Evolutionary conservation across 2,888 invertebrate genomes (phyloP).

Genomic region (Dastarcus helophoroides): DNA sequence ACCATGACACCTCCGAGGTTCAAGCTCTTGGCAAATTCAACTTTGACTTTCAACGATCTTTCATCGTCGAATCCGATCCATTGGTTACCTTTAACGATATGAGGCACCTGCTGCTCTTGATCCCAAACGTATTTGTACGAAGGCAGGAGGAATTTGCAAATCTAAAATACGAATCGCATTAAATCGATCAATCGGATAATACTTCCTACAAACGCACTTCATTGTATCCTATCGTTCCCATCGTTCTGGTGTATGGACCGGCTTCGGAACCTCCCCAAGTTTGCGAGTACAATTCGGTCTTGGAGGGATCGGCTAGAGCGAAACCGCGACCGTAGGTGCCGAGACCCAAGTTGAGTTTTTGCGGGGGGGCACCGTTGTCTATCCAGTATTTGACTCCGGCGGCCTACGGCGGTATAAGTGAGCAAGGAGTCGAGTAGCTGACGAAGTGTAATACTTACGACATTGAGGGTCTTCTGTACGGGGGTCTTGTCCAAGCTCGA

Average conservation of each 20-base stretch:
- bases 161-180: slow-evolving; percentile 19
- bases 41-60: slow-evolving; percentile 42
- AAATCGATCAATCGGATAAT: too few relatives aligned
- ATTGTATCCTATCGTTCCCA: slow-evolving; percentile 63
- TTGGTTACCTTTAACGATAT: slow-evolving; percentile 42
- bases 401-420: too few relatives aligned
- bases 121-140: slow-evolving; percentile 30
- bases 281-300: slow-evolving; percentile 44
- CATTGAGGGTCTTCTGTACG: slow-evolving; percentile 6
- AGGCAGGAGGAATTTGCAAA: slow-evolving; percentile 27
- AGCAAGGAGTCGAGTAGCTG: too few relatives aligned
- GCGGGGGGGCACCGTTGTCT: slow-evolving; percentile 42
- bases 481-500: slow-evolving; percentile 8
- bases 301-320: slow-evolving; percentile 38
- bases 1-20: slow-evolving; percentile 11
- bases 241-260: slow-evolving; percentile 51
- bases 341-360: slow-evolving; percentile 58
- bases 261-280: slow-evolving; percentile 44
- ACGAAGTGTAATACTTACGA: slow-evolving; percentile 7
- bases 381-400: slow-evolving; percentile 44
- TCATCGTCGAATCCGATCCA: slow-evolving; percentile 59
- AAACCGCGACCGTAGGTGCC: slow-evolving; percentile 62
- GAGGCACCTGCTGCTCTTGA: slow-evolving; percentile 41
- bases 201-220: too few relatives aligned
- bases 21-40: slow-evolving; percentile 14